Conservation (phyloP, 2,797 vertebrate species). For the Poecilia gillii region DNA sequence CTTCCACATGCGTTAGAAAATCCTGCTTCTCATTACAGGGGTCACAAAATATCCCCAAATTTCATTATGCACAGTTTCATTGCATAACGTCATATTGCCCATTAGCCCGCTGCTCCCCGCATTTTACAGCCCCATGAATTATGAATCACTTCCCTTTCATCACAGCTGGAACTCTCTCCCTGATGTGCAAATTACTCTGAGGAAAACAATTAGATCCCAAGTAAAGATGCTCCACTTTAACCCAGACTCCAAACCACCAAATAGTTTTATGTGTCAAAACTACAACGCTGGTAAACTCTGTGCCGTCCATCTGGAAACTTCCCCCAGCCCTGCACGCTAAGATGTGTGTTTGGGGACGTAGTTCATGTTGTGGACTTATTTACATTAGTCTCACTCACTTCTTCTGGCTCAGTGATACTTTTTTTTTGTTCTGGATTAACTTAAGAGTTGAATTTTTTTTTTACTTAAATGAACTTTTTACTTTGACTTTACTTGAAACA, state of each 20-base stretch:
- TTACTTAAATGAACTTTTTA: too few species aligned
- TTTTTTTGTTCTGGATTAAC: too few species aligned
- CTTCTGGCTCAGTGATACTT: too few species aligned
- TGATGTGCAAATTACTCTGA: slow-evolving; percentile 70
- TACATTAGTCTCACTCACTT: too few species aligned
- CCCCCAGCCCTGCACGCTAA: too few species aligned
- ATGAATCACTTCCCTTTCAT: slow-evolving; percentile 77
- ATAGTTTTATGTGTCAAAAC: background rate
- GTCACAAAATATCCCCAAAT: slow-evolving; percentile 63
- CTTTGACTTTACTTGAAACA: too few species aligned
- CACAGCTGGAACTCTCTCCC: slow-evolving; percentile 69
- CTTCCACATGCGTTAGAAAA: slow-evolving; percentile 50
- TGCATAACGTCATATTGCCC: slow-evolving; percentile 64
- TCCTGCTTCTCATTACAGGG: slow-evolving; percentile 37
- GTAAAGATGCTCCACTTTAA: slow-evolving; percentile 25
- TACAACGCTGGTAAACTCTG: background rate
- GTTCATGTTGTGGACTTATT: too few species aligned
- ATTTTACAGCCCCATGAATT: slow-evolving; percentile 79
- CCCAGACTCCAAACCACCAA: slow-evolving; percentile 12
- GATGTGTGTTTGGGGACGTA: too few species aligned
- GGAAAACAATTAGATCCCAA: slow-evolving; percentile 61
- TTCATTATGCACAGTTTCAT: slow-evolving; percentile 68
- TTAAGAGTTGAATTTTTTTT: too few species aligned
- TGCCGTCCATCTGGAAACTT: too few species aligned
- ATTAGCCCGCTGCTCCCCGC: slow-evolving; percentile 69